Evolutionary conservation across 2,797 vertebrate genomes (phyloP).

Genomic region (Heliangelus exortis): DNA sequence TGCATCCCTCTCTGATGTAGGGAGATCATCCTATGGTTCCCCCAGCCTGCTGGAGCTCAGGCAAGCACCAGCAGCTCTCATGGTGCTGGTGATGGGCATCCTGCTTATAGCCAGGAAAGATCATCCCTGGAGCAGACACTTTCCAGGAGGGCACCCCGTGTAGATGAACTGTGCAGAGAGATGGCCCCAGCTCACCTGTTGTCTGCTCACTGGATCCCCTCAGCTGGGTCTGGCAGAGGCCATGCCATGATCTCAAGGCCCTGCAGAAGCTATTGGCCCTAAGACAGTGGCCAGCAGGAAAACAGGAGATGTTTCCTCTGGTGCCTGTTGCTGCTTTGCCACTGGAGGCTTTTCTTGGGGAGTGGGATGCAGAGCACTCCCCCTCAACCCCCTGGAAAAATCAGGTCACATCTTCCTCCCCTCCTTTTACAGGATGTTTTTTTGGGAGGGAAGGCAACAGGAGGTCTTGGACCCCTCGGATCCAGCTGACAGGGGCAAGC

Average conservation of each 20-base stretch:
- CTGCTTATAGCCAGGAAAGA: not conserved
- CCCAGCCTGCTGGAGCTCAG: not conserved
- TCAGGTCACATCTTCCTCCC: not conserved
- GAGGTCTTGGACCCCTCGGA: not conserved
- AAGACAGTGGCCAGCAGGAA: not conserved
- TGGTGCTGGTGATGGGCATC: fast-evolving
- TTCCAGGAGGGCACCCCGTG: not conserved
- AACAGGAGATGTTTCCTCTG: not conserved
- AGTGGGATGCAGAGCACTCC: not conserved
- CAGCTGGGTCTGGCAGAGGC: not conserved
- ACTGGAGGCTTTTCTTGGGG: not conserved
- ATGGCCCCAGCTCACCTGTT: not conserved
- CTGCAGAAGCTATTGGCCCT: not conserved
- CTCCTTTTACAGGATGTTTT: not conserved
- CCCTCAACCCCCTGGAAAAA: not conserved
- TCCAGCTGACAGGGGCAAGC: not conserved
- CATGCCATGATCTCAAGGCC: not conserved
- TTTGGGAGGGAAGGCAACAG: not conserved
- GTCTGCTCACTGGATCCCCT: not conserved
- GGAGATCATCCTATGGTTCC: not conserved
- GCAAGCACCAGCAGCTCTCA: not conserved
- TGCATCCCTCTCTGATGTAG: not conserved
- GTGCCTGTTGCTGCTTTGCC: not conserved
- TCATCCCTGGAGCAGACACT: not conserved
- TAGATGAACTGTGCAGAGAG: not conserved